Percentiles rank a stretch among this genome's conserved stretches.
phyloP scores from a whole-genome alignment of 2,888 invertebrate species.

The Luperina testacea region DNA sequence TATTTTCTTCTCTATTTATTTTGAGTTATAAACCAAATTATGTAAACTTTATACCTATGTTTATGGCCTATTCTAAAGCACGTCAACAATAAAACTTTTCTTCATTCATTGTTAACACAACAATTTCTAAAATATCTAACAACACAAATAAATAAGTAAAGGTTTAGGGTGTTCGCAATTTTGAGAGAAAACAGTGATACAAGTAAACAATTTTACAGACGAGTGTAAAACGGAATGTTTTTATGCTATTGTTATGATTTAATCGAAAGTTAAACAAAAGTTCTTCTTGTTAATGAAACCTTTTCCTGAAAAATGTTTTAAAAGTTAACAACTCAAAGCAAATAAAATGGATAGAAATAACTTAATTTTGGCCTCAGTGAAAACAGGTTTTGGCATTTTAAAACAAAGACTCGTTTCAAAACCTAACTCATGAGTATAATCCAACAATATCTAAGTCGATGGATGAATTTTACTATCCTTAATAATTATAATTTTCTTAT shows the following conservation, averaged over 20 bases:
- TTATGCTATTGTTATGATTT: constrained; percentile 57
- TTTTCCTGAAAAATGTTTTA: constrained; percentile 29
- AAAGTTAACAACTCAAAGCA: constrained; percentile 27
- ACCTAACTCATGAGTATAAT: constrained; percentile 82
- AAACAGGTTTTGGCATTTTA: constrained; percentile 82
- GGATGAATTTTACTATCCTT: constrained; percentile 77
- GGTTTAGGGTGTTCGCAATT: constrained; percentile 57
- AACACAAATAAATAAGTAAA: constrained; percentile 70
- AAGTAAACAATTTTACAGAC: constrained; percentile 62
- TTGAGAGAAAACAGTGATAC: constrained; percentile 51
- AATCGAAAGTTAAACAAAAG: constrained; percentile 33
- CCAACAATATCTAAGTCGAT: constrained; percentile 80
- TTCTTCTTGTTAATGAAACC: constrained; percentile 18
- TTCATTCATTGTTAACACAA: constrained; percentile 70
- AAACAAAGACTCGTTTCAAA: constrained; percentile 78
- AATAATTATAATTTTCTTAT: constrained; percentile 77
- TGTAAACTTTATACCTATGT: constrained; percentile 68
- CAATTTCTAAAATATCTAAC: constrained; percentile 76
- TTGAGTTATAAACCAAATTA: constrained; percentile 51
- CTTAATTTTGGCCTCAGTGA: constrained; percentile 80
- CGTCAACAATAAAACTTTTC: constrained; percentile 74
- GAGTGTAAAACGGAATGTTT: constrained; percentile 75
- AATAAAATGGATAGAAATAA: constrained; percentile 71
- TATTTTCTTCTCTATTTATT: constrained; percentile 40
- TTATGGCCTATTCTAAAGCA: constrained; percentile 74